Evolutionary conservation across 1,140 invertebrate species (phyloP).

Genomic region (Ruditapes philippinarum): DNA sequence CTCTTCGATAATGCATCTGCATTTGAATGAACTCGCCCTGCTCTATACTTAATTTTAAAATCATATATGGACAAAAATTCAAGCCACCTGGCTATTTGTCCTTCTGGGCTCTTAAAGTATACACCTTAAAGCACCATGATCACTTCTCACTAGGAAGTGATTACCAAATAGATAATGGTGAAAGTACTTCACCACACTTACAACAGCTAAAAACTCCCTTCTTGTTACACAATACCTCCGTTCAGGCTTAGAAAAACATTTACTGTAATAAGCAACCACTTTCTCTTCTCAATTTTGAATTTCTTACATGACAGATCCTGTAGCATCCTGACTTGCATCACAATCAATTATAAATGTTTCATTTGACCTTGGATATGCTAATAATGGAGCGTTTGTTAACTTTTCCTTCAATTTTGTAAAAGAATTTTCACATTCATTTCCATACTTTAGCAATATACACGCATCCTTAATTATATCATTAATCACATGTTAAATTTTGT

Average conservation of each 20-base stretch:
- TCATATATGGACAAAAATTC: constrained; percentile 49
- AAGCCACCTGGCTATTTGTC: constrained; percentile 63
- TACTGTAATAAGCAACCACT: constrained; percentile 11
- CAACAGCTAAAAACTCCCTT: constrained; percentile 51
- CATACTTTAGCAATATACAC: constrained; percentile 9
- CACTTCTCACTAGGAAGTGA: constrained; percentile 37
- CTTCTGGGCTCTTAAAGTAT: constrained; percentile 51
- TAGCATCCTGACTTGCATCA: neutral
- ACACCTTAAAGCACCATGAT: constrained; percentile 60
- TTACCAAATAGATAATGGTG: constrained; percentile 46
- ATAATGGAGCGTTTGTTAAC: neutral
- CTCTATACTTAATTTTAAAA: neutral
- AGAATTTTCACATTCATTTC: neutral
- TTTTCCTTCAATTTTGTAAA: no score
- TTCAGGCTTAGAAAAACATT: constrained; percentile 29
- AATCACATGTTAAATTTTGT: no score
- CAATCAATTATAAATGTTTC: constrained; percentile 78
- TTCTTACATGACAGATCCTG: neutral
- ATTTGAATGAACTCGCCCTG: constrained; percentile 49
- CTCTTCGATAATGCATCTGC: constrained; percentile 22
- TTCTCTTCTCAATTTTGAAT: constrained; percentile 4
- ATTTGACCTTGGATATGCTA: constrained; percentile 74
- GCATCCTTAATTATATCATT: no score
- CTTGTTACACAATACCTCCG: constrained; percentile 47
- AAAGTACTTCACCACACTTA: constrained; percentile 50